Base-by-base conservation (phyloP, 2,113 vertebrate species). In the Cheirogaleus medius region DNA sequence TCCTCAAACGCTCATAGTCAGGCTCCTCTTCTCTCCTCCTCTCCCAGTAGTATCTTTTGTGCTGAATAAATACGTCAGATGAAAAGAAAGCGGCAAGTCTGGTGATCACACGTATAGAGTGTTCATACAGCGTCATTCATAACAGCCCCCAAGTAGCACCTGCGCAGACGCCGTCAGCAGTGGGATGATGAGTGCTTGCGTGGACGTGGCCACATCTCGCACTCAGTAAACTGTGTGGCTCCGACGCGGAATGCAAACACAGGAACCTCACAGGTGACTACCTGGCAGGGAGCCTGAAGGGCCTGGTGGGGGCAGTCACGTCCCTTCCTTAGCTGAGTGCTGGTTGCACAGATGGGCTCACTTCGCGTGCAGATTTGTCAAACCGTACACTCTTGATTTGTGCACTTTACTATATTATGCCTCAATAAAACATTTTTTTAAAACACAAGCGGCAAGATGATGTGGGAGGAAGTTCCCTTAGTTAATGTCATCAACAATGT, bases 221-320 rank as follows among this genome's bases (percentile, higher is more conserved):
- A 15, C 1, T 21, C 32, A 7, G 0, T 7, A 11, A 12, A 2
- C 5, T 1, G 6, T 4, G 3, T 1, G 6, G 14, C 42, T 21
- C 73, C 34, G 1, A 17, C 12, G 2, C 5, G 15, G 80, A 71
- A 21, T 34, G 42, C 18, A 6, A 17, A 69, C 44, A 27, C 27
- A 15, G 68, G 23, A 42, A 25, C 8, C 18, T 25, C 29, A 1
- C 8, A 1, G 20, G 25, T 27, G 39, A 18, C 5, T 3, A 8
- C 68, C 42, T 3, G 2, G 29, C 10, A n/a, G 29, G 42, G 49
- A n/a, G 20, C 52, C 18, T 5, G 54, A 20, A 47, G 54, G 9
- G n/a, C 20, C 29, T 13, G 44, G 5, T 6, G 21, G 29, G 66
- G 42, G 2, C 9, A 4, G 32, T 2, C 0, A 1, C 6, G 3